These are phyloP conservation scores for Rhynchophorus ferrugineus DNA, from an alignment of 1,140 invertebrate genomes.

Conservation along the genomic window DNA sequence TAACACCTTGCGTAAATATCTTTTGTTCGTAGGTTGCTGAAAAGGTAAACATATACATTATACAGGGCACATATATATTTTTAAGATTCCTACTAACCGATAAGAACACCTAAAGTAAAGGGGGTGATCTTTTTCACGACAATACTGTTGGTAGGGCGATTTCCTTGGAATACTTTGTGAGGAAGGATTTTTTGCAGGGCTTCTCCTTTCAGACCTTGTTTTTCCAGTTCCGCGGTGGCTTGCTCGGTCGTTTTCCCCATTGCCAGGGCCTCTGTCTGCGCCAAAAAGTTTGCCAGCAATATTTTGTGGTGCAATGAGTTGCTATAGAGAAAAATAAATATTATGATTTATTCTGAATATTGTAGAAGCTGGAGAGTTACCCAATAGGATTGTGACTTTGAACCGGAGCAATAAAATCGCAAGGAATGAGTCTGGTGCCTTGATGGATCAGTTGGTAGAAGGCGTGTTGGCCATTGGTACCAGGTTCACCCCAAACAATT, in stretches of 20 bases:
- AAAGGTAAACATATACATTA: slow-evolving; percentile 46
- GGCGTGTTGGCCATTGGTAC: slow-evolving; percentile 98
- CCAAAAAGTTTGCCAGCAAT: slow-evolving; percentile 93
- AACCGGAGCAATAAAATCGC: slow-evolving; percentile 94
- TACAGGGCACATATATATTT: too few species aligned
- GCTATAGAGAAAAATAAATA: slow-evolving; percentile 30
- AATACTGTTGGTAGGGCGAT: slow-evolving; percentile 96
- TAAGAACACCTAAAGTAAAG: slow-evolving; percentile 90
- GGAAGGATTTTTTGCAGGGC: slow-evolving; percentile 77
- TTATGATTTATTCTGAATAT: not conserved
- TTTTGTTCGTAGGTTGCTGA: slow-evolving; percentile 96
- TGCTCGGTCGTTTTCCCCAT: slow-evolving; percentile 77
- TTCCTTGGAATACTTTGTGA: slow-evolving; percentile 96
- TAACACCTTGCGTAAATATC: slow-evolving; percentile 95
- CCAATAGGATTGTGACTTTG: slow-evolving; percentile 87
- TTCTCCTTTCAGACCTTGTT: slow-evolving; percentile 61
- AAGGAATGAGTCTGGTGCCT: slow-evolving; percentile 82
- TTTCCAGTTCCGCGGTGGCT: slow-evolving; percentile 66
- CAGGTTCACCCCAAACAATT: slow-evolving; percentile 81
- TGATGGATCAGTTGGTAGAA: slow-evolving; percentile 97
- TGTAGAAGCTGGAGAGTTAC: too few species aligned
- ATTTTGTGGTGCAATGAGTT: slow-evolving; percentile 75
- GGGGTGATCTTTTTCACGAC: slow-evolving; percentile 90
- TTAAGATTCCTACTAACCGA: slow-evolving; percentile 56
- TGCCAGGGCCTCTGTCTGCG: slow-evolving; percentile 97